phyloP scores from a whole-genome alignment of 2,888 invertebrate species.

The Trisateles emortualis region DNA sequence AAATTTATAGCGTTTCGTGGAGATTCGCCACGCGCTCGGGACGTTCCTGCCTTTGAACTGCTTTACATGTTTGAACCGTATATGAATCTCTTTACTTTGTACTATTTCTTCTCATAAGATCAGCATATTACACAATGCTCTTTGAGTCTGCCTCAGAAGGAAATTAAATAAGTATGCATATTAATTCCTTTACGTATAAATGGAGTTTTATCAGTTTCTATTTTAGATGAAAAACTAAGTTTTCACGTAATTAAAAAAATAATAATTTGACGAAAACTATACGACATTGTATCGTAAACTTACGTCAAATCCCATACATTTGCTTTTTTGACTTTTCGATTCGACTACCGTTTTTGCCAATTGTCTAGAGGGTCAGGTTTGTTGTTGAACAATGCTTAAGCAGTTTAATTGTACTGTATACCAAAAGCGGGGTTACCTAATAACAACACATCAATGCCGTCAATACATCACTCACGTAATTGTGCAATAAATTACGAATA shows the following conservation, averaged over 20 bases:
- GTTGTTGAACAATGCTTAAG: neutral
- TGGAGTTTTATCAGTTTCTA: too few species aligned
- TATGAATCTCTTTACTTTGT: constrained; percentile 53
- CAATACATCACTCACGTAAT: constrained; percentile 34
- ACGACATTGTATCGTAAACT: too few species aligned
- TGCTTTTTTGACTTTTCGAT: too few species aligned
- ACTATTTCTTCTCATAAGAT: constrained; percentile 36
- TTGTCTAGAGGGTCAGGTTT: too few species aligned
- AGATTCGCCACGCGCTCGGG: constrained; percentile 63
- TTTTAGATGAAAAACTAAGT: too few species aligned
- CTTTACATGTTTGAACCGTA: constrained; percentile 55
- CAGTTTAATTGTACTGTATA: neutral
- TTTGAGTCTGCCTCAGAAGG: neutral
- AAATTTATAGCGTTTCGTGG: constrained; percentile 73
- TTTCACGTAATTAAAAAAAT: too few species aligned
- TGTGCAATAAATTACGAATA: constrained; percentile 37
- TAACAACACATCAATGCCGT: constrained; percentile 11
- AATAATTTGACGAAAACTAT: too few species aligned
- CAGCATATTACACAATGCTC: constrained; percentile 13
- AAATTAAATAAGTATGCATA: too few species aligned
- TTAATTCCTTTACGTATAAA: too few species aligned
- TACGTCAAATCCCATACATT: too few species aligned
- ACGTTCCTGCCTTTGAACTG: constrained; percentile 69
- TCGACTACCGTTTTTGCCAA: too few species aligned
- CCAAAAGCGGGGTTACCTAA: neutral